Evolutionary conservation across 2,888 invertebrate species (phyloP).

Genomic region (Dendrolimus houi): DNA sequence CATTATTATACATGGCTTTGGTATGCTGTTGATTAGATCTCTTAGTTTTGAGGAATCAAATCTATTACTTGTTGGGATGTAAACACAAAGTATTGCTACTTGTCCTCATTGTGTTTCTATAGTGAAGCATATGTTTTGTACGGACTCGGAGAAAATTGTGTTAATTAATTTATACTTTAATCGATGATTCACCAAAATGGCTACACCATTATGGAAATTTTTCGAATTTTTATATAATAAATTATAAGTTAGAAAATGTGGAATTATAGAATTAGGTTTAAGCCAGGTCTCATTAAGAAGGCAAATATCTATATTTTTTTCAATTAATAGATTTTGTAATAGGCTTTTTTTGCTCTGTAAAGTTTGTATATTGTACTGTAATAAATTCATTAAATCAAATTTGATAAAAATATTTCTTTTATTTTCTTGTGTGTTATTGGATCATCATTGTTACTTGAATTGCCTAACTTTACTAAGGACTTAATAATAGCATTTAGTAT

Average conservation of each 20-base stretch:
- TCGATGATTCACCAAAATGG: not conserved
- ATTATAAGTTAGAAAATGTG: not conserved
- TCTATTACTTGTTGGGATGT: not conserved
- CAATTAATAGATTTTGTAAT: slow-evolving; percentile 2
- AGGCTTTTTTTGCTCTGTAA: slow-evolving; percentile 2
- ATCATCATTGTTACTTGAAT: not conserved
- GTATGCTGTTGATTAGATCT: not conserved
- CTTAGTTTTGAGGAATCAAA: slow-evolving; percentile 1
- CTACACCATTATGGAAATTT: not conserved
- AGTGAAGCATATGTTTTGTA: not conserved
- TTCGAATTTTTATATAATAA: not conserved
- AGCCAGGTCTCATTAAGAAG: not conserved
- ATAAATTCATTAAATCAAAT: not conserved
- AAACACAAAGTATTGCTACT: not conserved
- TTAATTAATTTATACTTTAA: not conserved
- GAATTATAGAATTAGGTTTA: not conserved
- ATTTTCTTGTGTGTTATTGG: not conserved
- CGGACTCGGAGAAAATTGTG: not conserved
- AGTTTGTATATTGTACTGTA: slow-evolving; percentile 3
- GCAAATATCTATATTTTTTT: slow-evolving; percentile 1
- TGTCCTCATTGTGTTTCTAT: not conserved
- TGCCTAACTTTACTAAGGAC: not conserved
- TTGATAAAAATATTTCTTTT: not conserved
- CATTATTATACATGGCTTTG: slow-evolving; percentile 2
- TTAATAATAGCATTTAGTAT: not conserved